These are phyloP conservation scores for Leptinotarsa tumamoca DNA, from an alignment of 2,888 invertebrate genomes.

Conservation along the genomic window DNA sequence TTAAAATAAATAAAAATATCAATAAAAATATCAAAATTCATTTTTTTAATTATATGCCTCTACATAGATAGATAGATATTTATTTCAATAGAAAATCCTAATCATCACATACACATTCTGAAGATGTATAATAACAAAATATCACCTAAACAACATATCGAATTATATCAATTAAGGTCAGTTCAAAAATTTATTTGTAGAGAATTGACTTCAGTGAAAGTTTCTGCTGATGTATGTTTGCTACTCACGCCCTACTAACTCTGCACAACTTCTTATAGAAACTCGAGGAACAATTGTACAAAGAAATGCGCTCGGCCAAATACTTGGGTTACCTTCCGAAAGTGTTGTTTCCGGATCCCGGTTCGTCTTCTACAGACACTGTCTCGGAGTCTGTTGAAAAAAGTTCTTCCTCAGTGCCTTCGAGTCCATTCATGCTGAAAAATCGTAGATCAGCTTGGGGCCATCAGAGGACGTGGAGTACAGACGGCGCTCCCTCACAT, in stretches of 20 bases:
- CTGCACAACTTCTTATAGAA: slow-evolving; percentile 66
- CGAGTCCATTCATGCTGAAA: slow-evolving; percentile 58
- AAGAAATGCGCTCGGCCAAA: slow-evolving; percentile 65
- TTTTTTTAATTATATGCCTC: no score
- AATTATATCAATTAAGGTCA: no score
- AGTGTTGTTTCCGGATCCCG: slow-evolving; percentile 53
- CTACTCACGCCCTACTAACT: slow-evolving; percentile 28
- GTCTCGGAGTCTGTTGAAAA: slow-evolving; percentile 34
- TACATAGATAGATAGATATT: no score
- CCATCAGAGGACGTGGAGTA: slow-evolving; percentile 41
- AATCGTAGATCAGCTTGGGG: slow-evolving; percentile 58
- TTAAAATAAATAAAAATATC: no score
- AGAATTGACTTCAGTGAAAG: background rate
- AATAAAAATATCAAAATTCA: no score
- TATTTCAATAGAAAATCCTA: no score
- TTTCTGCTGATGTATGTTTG: background rate
- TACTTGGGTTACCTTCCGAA: slow-evolving; percentile 62
- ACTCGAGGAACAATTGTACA: slow-evolving; percentile 68
- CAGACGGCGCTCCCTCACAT: slow-evolving; percentile 45
- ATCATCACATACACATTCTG: no score
- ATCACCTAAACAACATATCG: no score
- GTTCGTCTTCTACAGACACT: slow-evolving; percentile 53
- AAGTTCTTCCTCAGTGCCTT: slow-evolving; percentile 58
- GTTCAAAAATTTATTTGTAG: no score
- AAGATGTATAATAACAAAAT: no score